Percentiles rank a stretch among this genome's conserved stretches.
phyloP scores from a whole-genome alignment of 1,140 invertebrate genomes.

The Linepithema humile region DNA sequence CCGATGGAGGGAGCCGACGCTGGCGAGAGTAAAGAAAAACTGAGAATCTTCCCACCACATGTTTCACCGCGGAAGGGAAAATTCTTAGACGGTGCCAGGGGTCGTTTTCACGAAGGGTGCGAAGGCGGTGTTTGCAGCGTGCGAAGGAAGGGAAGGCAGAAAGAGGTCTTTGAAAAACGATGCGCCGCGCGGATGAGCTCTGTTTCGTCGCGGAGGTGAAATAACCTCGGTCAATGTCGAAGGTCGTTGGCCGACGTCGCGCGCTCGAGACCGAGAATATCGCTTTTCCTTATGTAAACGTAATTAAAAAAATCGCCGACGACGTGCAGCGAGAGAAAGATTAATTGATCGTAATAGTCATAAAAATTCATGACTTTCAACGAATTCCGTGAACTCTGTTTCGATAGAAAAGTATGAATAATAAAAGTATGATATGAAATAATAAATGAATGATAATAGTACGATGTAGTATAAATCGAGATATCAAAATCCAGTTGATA shows the following conservation, averaged over 20 bases:
- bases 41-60: conserved; percentile 59
- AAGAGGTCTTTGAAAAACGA: conserved; percentile 38
- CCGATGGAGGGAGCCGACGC: conserved; percentile 43
- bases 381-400: background rate
- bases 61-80: conserved; percentile 56
- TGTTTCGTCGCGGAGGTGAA: conserved; percentile 2
- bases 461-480: background rate
- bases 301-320: conserved; percentile 20
- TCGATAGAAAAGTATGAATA: no score
- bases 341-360: background rate
- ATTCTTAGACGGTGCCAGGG: conserved; percentile 56
- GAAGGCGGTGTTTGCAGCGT: background rate
- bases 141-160: background rate
- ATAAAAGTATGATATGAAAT: no score
- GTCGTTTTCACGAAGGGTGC: conserved; percentile 61
- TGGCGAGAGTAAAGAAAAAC: conserved; percentile 61
- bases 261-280: background rate
- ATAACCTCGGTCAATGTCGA: conserved; percentile 43
- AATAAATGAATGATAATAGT: no score
- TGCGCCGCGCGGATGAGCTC: background rate
- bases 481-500: background rate
- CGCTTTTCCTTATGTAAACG: conserved; percentile 26
- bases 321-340: background rate
- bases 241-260: conserved; percentile 42
- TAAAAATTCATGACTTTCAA: background rate